phyloP scores from a whole-genome alignment of 2,113 vertebrate species.

The Zeus faber region DNA sequence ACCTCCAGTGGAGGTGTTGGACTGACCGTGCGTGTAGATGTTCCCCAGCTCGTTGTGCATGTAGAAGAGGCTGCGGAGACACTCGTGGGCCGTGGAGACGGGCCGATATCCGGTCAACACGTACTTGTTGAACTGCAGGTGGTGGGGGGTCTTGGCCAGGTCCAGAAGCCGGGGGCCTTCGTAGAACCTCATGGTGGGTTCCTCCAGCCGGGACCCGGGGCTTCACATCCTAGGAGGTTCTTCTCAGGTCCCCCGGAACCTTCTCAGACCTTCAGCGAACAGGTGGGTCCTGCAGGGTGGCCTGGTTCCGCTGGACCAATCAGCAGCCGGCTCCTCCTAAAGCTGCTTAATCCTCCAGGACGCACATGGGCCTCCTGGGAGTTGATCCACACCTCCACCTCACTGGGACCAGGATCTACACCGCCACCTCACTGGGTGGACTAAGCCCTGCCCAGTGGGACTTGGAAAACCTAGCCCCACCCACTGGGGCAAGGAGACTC shows the following conservation, averaged over 20 bases:
- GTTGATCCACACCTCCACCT: conserved; percentile 16
- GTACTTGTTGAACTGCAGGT: conserved; percentile 91
- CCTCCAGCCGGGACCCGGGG: neutral
- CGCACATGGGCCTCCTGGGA: no score
- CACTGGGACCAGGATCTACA: neutral
- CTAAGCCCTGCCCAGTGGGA: no score
- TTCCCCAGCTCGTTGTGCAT: conserved; percentile 91
- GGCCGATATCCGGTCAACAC: conserved; percentile 89
- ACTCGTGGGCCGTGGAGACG: conserved; percentile 77
- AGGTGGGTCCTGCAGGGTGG: no score
- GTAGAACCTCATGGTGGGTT: conserved; percentile 2
- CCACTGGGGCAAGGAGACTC: no score
- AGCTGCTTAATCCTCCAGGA: conserved; percentile 69
- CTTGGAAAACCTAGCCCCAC: no score
- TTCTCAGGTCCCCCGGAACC: neutral
- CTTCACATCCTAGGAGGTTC: conserved; percentile 35
- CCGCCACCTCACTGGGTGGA: no score
- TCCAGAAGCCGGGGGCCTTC: conserved; percentile 81
- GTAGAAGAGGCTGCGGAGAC: conserved; percentile 87
- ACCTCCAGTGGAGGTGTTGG: neutral
- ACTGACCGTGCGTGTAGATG: conserved; percentile 91
- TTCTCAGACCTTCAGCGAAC: neutral
- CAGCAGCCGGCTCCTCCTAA: conserved; percentile 30
- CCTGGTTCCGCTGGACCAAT: conserved; percentile 61
- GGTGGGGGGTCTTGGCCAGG: conserved; percentile 81